Conservation (phyloP, 2,113 vertebrate species). For the Tragelaphus buxtoni region DNA sequence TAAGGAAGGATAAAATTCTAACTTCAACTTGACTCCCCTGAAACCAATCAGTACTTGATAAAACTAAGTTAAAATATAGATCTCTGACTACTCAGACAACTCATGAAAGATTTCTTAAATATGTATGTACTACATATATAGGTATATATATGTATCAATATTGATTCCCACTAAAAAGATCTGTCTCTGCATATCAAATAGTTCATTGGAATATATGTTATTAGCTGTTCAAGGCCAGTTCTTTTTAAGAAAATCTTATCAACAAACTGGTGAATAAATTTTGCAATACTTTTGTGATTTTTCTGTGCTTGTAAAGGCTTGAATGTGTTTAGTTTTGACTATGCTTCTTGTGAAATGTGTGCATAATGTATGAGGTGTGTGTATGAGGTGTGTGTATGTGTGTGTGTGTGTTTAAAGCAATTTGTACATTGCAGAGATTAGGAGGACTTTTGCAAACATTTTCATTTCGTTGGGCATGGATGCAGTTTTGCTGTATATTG, state of each 20-base stretch:
- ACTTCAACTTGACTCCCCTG: not conserved
- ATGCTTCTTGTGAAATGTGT: not conserved
- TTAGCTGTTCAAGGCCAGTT: not conserved
- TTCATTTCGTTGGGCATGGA: not conserved
- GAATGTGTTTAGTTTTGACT: not conserved
- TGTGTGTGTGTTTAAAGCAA: not conserved
- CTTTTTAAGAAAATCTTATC: not conserved
- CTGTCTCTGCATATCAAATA: not conserved
- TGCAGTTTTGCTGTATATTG: not conserved
- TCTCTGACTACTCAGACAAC: not conserved
- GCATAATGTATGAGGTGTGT: not conserved
- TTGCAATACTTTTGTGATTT: slow-evolving; percentile 1
- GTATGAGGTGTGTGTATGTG: not conserved
- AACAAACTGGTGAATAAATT: not conserved
- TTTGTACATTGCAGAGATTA: not conserved
- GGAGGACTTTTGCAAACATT: not conserved
- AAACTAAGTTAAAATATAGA: not conserved
- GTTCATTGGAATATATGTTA: not conserved
- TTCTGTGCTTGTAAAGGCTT: not conserved
- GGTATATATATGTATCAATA: not conserved
- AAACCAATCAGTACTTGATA: not conserved
- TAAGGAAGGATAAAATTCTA: not conserved
- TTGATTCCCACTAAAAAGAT: not conserved
- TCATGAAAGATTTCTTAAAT: not conserved
- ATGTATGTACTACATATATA: not conserved